Evolutionary conservation across 2,888 invertebrate genomes (phyloP).

Genomic region (Latrodectus hesperus): DNA sequence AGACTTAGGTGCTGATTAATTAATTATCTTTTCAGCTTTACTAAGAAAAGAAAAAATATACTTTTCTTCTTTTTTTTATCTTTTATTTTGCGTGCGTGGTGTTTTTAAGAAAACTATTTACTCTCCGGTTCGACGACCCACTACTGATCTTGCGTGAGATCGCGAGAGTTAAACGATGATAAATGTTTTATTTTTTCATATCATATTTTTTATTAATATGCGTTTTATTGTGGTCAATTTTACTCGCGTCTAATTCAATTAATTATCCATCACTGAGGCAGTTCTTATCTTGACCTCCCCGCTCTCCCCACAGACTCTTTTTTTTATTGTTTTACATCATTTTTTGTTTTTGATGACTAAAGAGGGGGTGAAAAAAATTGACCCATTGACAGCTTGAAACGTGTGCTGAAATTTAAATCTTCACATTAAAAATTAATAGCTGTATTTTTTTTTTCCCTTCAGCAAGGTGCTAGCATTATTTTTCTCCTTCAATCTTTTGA

Average conservation of each 20-base stretch:
- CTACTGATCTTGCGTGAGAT: neutral
- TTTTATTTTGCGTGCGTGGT: too few relatives aligned
- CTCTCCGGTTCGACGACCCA: neutral
- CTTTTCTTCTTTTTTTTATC: neutral
- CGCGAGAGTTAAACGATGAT: neutral
- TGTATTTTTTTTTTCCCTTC: neutral
- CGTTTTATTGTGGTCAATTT: constrained; percentile 1
- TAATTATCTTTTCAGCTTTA: constrained; percentile 18
- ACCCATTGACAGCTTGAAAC: neutral
- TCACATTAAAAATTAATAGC: neutral
- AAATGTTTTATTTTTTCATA: neutral
- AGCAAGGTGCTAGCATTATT: too few relatives aligned
- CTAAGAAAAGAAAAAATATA: neutral
- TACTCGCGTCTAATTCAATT: constrained; percentile 2
- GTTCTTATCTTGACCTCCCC: neutral
- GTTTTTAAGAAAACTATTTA: neutral
- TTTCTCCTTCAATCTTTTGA: too few relatives aligned
- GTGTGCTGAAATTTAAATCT: constrained; percentile 3
- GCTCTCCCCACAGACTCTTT: neutral
- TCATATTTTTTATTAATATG: neutral
- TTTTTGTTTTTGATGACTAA: neutral
- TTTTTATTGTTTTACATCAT: neutral
- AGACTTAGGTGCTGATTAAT: constrained; percentile 29
- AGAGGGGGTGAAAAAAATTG: neutral
- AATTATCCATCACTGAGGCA: neutral